Evolutionary conservation across 2,888 invertebrate species (phyloP).

Genomic region (Trichacis sp.): DNA sequence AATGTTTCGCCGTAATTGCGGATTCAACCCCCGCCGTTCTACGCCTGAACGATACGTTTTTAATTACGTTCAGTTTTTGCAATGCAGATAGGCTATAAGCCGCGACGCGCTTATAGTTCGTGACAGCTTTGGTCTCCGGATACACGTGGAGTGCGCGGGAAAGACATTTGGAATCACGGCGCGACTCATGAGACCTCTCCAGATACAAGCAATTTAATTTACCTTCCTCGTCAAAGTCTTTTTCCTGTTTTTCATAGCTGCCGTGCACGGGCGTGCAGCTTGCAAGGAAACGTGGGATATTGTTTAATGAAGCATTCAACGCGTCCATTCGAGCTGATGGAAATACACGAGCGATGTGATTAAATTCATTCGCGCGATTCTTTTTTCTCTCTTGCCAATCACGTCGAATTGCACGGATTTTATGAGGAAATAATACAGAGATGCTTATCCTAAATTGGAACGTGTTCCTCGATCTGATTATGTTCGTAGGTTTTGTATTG

Average conservation of each 20-base stretch:
- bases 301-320: slow-evolving; percentile 6
- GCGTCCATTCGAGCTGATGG: not conserved
- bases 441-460: too few species aligned
- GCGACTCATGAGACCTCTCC: slow-evolving; percentile 30
- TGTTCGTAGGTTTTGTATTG: too few species aligned
- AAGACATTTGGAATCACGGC: slow-evolving; percentile 26
- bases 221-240: slow-evolving; percentile 26
- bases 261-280: not conserved
- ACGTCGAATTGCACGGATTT: not conserved
- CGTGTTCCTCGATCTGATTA: too few species aligned
- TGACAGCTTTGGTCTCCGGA: slow-evolving; percentile 10
- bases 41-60: slow-evolving; percentile 53
- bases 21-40: slow-evolving; percentile 47
- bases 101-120: slow-evolving; percentile 26
- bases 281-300: not conserved
- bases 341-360: not conserved
- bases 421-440: too few species aligned
- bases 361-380: not conserved
- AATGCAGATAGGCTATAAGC: slow-evolving; percentile 54
- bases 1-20: slow-evolving; percentile 58
- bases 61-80: slow-evolving; percentile 58
- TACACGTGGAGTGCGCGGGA: slow-evolving; percentile 9
- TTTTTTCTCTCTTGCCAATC: not conserved
- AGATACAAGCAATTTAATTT: slow-evolving; percentile 40
- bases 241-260: slow-evolving; percentile 2